Conservation (phyloP, 2,888 invertebrate genomes). For the Drosophila cognata region DNA sequence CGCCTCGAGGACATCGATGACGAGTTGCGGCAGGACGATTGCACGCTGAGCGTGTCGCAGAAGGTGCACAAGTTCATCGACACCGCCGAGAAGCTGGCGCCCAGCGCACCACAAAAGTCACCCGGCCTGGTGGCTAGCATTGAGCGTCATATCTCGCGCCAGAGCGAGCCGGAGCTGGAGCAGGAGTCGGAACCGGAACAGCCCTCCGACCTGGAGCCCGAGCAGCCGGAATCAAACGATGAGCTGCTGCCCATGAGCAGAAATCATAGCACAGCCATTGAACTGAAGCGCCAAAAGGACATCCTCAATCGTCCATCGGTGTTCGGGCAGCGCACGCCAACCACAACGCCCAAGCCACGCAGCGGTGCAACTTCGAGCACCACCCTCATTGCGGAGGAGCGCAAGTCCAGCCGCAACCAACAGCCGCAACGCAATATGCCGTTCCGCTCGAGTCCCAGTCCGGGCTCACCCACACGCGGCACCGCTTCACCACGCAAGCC, state of each 20-base stretch:
- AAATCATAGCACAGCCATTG: constrained; percentile 77
- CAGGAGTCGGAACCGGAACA: constrained; percentile 63
- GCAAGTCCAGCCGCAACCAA: constrained; percentile 47
- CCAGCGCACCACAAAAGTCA: constrained; percentile 84
- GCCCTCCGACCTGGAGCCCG: constrained; percentile 48
- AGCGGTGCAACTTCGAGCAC: constrained; percentile 34
- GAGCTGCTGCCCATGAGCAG: constrained; percentile 88
- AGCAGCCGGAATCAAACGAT: constrained; percentile 86
- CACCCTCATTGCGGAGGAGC: constrained; percentile 55
- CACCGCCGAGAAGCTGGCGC: constrained; percentile 87
- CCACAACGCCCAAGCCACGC: constrained; percentile 16
- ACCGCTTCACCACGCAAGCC: constrained; percentile 42
- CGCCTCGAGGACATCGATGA: constrained; percentile 87
- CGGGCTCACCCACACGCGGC: constrained; percentile 39
- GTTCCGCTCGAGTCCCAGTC: constrained; percentile 14
- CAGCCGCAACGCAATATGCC: constrained; percentile 17
- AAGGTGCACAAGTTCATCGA: constrained; percentile 88
- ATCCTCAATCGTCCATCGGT: constrained; percentile 86
- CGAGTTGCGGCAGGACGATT: constrained; percentile 87
- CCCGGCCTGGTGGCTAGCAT: constrained; percentile 86
- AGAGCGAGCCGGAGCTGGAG: constrained; percentile 75
- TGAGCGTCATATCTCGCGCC: constrained; percentile 82
- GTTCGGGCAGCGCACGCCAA: constrained; percentile 39
- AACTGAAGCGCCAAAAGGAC: constrained; percentile 84
- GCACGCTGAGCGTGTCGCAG: constrained; percentile 88